Evolutionary conservation across 2,888 invertebrate genomes (phyloP).

Genomic region (Cactoblastis cactorum): DNA sequence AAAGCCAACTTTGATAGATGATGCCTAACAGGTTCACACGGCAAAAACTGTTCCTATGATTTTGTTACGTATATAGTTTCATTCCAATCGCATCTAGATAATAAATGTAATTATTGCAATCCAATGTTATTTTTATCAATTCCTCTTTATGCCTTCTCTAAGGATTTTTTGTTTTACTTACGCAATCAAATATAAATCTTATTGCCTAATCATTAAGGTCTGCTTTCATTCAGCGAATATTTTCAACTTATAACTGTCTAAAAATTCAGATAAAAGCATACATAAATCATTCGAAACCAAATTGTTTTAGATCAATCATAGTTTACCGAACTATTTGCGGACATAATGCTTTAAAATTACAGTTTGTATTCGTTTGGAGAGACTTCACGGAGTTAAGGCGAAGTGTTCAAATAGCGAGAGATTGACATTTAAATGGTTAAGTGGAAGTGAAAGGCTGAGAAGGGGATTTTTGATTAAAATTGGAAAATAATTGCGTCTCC

Average conservation of each 20-base stretch:
- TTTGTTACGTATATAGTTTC: conserved; percentile 30
- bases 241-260: conserved; percentile 33
- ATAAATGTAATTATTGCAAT: conserved; percentile 49
- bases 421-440: conserved; percentile 79
- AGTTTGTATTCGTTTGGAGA: conserved; percentile 29
- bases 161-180: conserved; percentile 23
- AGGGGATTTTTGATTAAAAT: conserved; percentile 78
- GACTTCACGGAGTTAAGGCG: conserved; percentile 41
- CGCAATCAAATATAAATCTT: conserved; percentile 22
- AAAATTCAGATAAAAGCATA: conserved; percentile 51
- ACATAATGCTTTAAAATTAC: conserved; percentile 25
- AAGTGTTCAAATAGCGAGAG: conserved; percentile 49
- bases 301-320: conserved; percentile 58
- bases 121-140: conserved; percentile 63
- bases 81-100: conserved; percentile 36
- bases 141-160: conserved; percentile 56
- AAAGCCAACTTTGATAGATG: conserved; percentile 17
- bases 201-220: conserved; percentile 22
- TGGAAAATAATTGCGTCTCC: conserved; percentile 79
- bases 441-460: conserved; percentile 76
- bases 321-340: conserved; percentile 26
- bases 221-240: conserved; percentile 23
- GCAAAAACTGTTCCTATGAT: conserved; percentile 29
- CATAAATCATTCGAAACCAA: conserved; percentile 75
- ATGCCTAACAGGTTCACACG: conserved; percentile 29